These are phyloP conservation scores for Molossus alvarezi DNA, from an alignment of 2,797 vertebrate species.

Conservation along the genomic window DNA sequence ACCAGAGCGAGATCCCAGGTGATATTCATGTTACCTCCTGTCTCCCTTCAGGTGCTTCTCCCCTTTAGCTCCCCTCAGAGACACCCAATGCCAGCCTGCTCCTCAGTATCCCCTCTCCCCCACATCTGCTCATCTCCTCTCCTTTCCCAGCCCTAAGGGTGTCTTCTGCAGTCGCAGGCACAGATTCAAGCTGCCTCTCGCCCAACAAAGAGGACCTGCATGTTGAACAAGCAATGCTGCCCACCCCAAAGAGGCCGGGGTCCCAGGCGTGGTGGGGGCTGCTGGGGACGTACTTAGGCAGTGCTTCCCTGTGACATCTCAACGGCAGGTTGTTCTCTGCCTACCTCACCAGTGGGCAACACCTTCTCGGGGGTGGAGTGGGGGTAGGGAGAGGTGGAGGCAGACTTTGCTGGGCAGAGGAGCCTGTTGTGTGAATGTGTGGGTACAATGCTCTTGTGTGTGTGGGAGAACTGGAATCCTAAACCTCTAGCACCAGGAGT, in stretches of 20 bases:
- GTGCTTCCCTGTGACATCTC: background rate
- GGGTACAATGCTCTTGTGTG: background rate
- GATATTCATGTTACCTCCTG: background rate
- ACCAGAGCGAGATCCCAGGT: background rate
- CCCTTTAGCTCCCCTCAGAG: background rate
- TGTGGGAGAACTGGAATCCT: background rate
- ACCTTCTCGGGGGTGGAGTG: background rate
- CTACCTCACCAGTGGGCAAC: background rate
- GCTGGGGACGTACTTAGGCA: background rate
- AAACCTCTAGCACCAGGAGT: background rate
- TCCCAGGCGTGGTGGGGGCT: background rate
- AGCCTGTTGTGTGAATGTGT: fast-evolving
- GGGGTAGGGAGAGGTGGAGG: background rate
- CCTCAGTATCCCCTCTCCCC: too few relatives aligned
- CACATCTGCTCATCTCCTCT: background rate
- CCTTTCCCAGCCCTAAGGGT: background rate
- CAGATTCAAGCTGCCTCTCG: background rate
- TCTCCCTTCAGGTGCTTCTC: background rate
- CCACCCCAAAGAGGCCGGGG: background rate
- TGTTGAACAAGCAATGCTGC: background rate
- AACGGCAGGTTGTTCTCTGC: background rate
- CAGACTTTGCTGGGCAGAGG: background rate
- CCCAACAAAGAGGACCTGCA: background rate
- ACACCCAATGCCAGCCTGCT: background rate
- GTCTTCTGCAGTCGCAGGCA: background rate